Evolutionary conservation across 2,113 vertebrate genomes (phyloP).

Genomic region (Equus quagga): DNA sequence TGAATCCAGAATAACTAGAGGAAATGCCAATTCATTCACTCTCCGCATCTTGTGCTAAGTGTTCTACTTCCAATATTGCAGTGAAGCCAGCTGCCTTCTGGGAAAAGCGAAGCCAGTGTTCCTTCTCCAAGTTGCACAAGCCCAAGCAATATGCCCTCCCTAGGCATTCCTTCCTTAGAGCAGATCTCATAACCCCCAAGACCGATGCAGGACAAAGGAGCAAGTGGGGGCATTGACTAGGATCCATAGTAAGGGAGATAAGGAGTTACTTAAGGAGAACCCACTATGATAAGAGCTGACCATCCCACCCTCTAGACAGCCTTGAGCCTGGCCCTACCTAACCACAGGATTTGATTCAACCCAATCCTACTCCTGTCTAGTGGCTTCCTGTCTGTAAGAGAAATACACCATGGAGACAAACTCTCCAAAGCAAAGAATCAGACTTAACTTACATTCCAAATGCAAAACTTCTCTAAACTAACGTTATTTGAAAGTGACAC

Average conservation of each 20-base stretch:
- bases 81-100: neutral
- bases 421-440: neutral
- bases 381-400: neutral
- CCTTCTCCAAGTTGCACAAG: neutral
- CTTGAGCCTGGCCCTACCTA: neutral
- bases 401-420: neutral
- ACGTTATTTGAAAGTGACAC: neutral
- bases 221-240: neutral
- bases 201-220: neutral
- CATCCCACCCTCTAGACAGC: neutral
- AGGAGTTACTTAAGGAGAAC: neutral
- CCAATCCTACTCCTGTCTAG: neutral
- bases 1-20: neutral
- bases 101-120: neutral
- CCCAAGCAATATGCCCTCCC: neutral
- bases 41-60: neutral
- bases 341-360: neutral
- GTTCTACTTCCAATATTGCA: neutral
- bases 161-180: neutral
- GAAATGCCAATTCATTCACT: neutral
- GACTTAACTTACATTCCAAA: neutral
- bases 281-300: neutral
- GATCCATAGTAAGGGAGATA: neutral
- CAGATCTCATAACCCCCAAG: neutral
- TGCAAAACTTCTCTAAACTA: neutral